phyloP scores from a whole-genome alignment of 2,797 vertebrate genomes.

The Arvicola amphibius region DNA sequence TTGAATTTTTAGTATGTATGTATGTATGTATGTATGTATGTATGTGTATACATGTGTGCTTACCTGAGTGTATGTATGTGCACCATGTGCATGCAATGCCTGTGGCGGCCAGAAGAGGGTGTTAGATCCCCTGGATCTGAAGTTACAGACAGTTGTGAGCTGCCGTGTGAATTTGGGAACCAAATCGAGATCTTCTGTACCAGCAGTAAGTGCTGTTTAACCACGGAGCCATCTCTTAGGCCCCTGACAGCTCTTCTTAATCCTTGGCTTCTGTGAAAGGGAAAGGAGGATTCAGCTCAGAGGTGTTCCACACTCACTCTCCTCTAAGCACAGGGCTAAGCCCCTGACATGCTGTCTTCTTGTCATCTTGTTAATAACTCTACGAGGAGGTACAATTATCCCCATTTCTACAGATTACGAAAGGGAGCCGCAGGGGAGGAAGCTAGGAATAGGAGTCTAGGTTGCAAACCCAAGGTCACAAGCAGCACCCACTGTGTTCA shows the following conservation, averaged over 20 bases:
- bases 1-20: background rate
- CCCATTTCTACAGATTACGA: background rate
- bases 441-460: background rate
- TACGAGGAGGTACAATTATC: background rate
- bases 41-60: background rate
- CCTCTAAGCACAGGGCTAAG: background rate
- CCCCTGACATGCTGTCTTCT: background rate
- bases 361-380: conserved; percentile 1
- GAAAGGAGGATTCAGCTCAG: no score
- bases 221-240: background rate
- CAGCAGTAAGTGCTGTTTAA: background rate
- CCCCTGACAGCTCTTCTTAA: background rate
- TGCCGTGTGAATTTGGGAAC: background rate
- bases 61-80: background rate
- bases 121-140: background rate
- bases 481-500: background rate
- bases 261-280: background rate
- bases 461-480: background rate
- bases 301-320: background rate
- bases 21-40: background rate
- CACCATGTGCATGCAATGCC: background rate
- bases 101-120: background rate
- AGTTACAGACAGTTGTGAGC: background rate
- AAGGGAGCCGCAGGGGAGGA: background rate
- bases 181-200: background rate